Base-by-base conservation (phyloP, 2,113 vertebrate genomes). In the Aix galericulata region DNA sequence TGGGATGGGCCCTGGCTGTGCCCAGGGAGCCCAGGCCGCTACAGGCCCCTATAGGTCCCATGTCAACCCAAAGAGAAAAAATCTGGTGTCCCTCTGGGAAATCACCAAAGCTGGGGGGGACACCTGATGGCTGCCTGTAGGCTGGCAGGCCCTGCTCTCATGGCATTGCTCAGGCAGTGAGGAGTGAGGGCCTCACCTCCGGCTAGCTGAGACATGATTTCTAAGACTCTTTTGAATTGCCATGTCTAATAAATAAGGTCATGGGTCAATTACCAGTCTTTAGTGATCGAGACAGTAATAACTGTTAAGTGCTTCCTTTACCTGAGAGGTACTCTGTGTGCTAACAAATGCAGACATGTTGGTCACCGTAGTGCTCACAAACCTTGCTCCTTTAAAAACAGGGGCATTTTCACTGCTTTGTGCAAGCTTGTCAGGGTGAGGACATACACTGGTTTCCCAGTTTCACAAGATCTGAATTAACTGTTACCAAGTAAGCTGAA, bases 71-170 rank as follows among this genome's bases (percentile, higher is more conserved):
- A 22, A 36, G 17, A 55, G 16, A 17, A 38, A 53, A 83, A 40
- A 40, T 40, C 12, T 40, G 40, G 40, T 29, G 56, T 36, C n/a
- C 31, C 14, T 1, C 29, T 31, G 60, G n/a, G 55, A 11, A 68
- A 1, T 31, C 15, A 29, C 55, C 67, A 69, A 6, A 13, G 1
- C 9, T 18, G 21, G 1, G 1, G 40, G 22, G 27, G 42, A 68
- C 31, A 55, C 56, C 12, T 1, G 2, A 40, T 56, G 52, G 26
- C 11, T 31, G 9, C 4, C 42, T 6, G 9, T 8, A 44, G 40
- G 59, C 46, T 13, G 17, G 27, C 0, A 0, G 52, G 31, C 25
- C 16, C 4, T 32, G 40, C 4, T 27, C n/a, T 63, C 0, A 0
- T 0, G 1, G 78, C 4, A 1, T 10, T 44, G 29, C 9, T 59